Evolutionary conservation across 2,888 invertebrate genomes (phyloP), one percentile per base, ranked within the genome.

Genomic region (Conus canariensis): DNA sequence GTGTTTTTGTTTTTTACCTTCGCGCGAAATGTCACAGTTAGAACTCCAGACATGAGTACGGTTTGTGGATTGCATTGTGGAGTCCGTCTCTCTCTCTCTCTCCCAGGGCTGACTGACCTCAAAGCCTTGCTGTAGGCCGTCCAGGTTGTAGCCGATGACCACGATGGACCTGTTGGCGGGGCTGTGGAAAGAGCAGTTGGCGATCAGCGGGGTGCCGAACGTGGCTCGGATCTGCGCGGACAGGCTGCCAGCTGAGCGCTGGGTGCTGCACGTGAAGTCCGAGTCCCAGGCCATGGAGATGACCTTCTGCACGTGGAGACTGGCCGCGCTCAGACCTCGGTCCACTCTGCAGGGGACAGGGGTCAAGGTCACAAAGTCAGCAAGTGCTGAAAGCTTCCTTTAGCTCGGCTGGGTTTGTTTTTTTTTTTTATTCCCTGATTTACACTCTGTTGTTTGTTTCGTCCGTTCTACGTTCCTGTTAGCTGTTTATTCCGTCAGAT

Each of bases 241-340:
- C 12, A 95, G 91, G 56, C 92, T 91, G 1, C 82, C 58, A 0
- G 90, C 91, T 30, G 92, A 90, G 10, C 90, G 88, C n/a, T 90
- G 87, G 0, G 94, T 93, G 6, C 88, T 93, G 90, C 95, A 95
- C 5, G 93, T 94, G 90, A 94, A 95, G 90, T 94, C 91, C 0
- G 95, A 92, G 89, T 95, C 95, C 94, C 95, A 95, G 10, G 95
- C 94, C 60, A 94, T 93, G 10, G 94, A 90, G 7, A 93, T 93
- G 45, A 94, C 92, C 88, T 94, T 95, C 80, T 94, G 93, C 0
- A 93, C 92, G 22, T 88, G 86, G 4, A 93, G 91, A 9, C 94
- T 94, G 10, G 93, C 93, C 22, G 92, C 93, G 9, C 93, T 92
- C 25, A 95, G 90, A 0, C 93, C 94, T 30, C 90, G 89, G 91